Evolutionary conservation across 1,140 invertebrate genomes (phyloP).

Genomic region (Melanaphis sacchari): DNA sequence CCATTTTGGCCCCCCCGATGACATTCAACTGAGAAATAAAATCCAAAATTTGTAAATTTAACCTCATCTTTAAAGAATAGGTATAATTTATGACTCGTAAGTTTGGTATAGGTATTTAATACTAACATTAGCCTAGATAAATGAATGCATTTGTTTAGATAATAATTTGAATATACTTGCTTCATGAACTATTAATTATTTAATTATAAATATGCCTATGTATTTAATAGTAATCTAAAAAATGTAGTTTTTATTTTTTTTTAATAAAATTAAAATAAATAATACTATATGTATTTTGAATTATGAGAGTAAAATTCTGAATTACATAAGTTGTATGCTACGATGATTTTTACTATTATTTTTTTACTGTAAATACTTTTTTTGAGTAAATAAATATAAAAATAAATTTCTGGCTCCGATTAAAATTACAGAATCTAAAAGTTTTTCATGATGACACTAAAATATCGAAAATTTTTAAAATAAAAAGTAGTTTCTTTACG

Average conservation of each 20-base stretch:
- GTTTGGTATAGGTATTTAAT: not conserved
- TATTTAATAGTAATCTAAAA: not conserved
- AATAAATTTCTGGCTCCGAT: not conserved
- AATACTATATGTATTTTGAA: not conserved
- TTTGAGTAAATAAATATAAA: too few species aligned
- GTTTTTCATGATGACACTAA: not conserved
- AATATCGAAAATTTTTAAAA: not conserved
- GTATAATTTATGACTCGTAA: not conserved
- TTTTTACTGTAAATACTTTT: not conserved
- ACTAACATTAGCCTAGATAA: not conserved
- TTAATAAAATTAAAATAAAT: too few species aligned
- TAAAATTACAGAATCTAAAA: not conserved
- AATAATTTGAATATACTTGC: not conserved
- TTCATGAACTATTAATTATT: too few species aligned
- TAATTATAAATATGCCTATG: not conserved
- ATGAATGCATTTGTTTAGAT: not conserved
- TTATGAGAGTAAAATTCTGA: not conserved
- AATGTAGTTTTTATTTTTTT: not conserved
- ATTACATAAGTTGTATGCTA: not conserved
- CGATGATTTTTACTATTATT: not conserved
- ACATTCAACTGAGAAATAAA: slow-evolving; percentile 41
- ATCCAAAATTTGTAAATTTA: not conserved
- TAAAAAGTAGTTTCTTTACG: not conserved
- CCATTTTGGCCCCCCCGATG: slow-evolving; percentile 56
- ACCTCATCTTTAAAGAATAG: not conserved